Conservation (phyloP, 2,113 vertebrate genomes). For the Equus przewalskii region DNA sequence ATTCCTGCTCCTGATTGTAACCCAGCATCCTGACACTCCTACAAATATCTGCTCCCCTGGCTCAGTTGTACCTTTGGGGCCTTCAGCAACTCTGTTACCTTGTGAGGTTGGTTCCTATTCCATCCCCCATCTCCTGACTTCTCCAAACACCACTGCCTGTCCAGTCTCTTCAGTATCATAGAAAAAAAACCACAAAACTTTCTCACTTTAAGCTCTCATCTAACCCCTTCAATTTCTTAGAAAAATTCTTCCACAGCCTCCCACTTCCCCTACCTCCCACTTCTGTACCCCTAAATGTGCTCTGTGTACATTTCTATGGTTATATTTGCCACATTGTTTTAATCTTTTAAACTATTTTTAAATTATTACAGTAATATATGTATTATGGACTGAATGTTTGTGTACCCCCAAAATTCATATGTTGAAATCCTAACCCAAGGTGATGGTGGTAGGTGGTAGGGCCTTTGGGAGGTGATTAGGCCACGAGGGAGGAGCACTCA, state of each 20-base stretch:
- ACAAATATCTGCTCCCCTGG: background rate
- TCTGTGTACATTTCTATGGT: background rate
- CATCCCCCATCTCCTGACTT: background rate
- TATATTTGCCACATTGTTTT: background rate
- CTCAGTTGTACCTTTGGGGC: background rate
- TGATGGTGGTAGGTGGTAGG: background rate
- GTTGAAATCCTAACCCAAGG: background rate
- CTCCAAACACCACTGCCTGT: background rate
- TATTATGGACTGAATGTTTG: background rate
- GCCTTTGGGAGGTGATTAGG: background rate
- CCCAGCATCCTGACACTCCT: background rate
- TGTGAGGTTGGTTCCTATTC: background rate
- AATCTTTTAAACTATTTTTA: background rate
- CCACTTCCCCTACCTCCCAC: background rate
- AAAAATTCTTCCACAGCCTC: background rate
- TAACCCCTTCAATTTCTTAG: background rate
- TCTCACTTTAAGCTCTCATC: background rate
- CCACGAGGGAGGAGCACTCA: background rate
- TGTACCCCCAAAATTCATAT: background rate
- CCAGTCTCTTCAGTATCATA: background rate
- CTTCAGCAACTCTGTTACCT: background rate
- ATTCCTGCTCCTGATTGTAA: background rate
- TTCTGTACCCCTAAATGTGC: background rate
- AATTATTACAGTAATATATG: constrained; percentile 16
- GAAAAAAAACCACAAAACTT: background rate